Base-by-base conservation (phyloP, 1,140 invertebrate species). In the Danaus melanippus region DNA sequence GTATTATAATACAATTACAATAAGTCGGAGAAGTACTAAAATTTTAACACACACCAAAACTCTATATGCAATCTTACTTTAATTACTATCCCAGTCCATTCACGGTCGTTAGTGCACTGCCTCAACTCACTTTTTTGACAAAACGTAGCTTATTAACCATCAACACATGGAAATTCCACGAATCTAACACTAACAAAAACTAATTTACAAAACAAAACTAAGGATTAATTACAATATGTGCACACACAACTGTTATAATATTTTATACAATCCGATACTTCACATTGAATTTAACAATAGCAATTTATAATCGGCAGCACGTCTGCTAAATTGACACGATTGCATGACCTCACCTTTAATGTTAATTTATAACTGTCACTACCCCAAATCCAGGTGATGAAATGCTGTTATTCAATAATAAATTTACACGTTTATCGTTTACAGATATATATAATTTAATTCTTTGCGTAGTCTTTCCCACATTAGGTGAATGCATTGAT, bases 141-240 rank as follows among this genome's bases (percentile, higher is more conserved):
- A 73, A 72, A 69, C 43, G 69, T 81, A 80, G 77, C 67, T 79
- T 74, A 57, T 61, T 76, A 64, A 65, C 57, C 67, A 72, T 77
- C 53, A 58, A 79, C 76, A 83, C 76, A 53, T 76, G 78, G 79
- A 84, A 86, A 79, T 84, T 84, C 81, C 83, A 84, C 81, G 76
- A 82, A 83, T 86, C 83, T 57, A 71, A 78, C 70, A 76, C 70
- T 45, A 52, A 65, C 53, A 63, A 56, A 46, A 32, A 32, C 21
- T 7, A 50, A 51, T 46, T 45, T 49, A 53, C 21, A 46, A 32
- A 11, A 52, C 39, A 43, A 47, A 11, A 10, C 17, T 51, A 48
- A 53, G 10, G 10, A 55, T 41, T 44, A 43, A 43, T 8, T 42
- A 52, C 41, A 58, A 46, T 42, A 53, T 43, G 40, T 58, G 46